phyloP scores from a whole-genome alignment of 2,113 vertebrate genomes.

The Bubo scandiacus region DNA sequence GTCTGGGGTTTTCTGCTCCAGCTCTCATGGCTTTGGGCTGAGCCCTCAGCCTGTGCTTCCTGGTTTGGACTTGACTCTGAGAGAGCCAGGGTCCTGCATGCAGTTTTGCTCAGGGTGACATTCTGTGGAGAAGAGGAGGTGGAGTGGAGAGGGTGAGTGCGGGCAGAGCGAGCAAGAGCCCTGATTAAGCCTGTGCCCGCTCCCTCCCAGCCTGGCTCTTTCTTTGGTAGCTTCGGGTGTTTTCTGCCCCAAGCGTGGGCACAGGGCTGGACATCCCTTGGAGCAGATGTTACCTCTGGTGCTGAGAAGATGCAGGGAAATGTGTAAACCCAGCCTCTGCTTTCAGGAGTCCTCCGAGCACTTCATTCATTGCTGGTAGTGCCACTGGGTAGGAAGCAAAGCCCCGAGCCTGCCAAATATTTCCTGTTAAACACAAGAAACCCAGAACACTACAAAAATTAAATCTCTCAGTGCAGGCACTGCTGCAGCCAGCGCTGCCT shows the following conservation, averaged over 20 bases:
- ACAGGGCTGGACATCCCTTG: not conserved
- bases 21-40: not conserved
- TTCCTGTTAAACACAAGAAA: not conserved
- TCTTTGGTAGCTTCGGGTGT: not conserved
- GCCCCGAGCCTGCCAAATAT: not conserved
- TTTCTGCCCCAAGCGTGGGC: not conserved
- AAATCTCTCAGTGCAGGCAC: not conserved
- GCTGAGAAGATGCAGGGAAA: not conserved
- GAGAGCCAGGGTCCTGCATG: not conserved
- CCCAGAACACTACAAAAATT: not conserved
- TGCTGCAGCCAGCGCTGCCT: fast-evolving
- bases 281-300: not conserved
- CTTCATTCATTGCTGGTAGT: not conserved
- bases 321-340: not conserved
- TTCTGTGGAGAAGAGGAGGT: not conserved
- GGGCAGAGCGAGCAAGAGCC: not conserved
- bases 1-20: not conserved
- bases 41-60: fast-evolving
- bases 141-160: not conserved
- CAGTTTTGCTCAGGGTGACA: not conserved
- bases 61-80: not conserved
- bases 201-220: not conserved
- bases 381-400: not conserved
- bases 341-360: fast-evolving
- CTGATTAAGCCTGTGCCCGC: not conserved